These are phyloP conservation scores for Falcaria lacertinaria DNA, from an alignment of 2,888 invertebrate species.

Conservation along the genomic window DNA sequence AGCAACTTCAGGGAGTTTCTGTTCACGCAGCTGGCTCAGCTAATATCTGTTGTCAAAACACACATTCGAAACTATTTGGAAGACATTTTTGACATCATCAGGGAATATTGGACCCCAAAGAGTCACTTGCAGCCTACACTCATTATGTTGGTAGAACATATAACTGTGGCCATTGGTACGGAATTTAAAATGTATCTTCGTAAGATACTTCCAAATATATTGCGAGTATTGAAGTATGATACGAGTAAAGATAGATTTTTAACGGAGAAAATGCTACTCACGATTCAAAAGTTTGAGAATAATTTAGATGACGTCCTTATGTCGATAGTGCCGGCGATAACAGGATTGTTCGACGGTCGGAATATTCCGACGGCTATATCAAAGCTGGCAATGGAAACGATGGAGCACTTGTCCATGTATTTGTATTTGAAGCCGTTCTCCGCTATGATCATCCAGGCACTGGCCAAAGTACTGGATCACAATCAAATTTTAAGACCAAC, in stretches of 20 bases:
- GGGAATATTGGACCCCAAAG: constrained; percentile 94
- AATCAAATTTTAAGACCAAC: constrained; percentile 86
- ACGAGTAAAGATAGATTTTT: constrained; percentile 90
- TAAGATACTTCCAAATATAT: constrained; percentile 94
- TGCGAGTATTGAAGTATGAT: constrained; percentile 94
- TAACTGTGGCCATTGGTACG: constrained; percentile 95
- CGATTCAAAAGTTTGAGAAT: constrained; percentile 95
- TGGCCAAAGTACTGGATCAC: constrained; percentile 91
- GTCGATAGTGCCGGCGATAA: constrained; percentile 95
- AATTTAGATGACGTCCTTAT: constrained; percentile 97
- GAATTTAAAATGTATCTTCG: constrained; percentile 97
- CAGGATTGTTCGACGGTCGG: constrained; percentile 91
- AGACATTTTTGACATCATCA: constrained; percentile 95
- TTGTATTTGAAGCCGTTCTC: constrained; percentile 95
- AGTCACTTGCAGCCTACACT: constrained; percentile 92
- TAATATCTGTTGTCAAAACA: constrained; percentile 97
- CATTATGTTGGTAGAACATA: constrained; percentile 94
- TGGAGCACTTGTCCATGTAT: constrained; percentile 92
- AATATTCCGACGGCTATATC: constrained; percentile 90
- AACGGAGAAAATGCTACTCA: constrained; percentile 89
- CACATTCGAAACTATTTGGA: constrained; percentile 97
- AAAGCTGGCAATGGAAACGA: constrained; percentile 88
- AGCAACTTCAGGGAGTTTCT: constrained; percentile 92
- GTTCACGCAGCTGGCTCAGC: constrained; percentile 94
- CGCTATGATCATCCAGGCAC: constrained; percentile 94